Evolutionary conservation across 1,140 invertebrate genomes (phyloP).

Genomic region (Halesus radiatus): DNA sequence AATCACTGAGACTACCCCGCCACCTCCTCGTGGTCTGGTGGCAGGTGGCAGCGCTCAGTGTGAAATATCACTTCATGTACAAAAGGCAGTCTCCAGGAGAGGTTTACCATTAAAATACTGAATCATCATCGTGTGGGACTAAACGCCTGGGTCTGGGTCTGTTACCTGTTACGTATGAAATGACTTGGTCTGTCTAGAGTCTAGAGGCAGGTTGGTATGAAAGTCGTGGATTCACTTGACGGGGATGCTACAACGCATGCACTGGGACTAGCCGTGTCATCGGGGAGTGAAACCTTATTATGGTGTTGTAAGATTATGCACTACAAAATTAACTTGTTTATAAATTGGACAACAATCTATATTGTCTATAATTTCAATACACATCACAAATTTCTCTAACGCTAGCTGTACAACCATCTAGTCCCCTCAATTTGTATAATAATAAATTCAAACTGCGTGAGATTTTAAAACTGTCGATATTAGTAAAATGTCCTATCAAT

Average conservation of each 20-base stretch:
- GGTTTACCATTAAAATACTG: constrained; percentile 69
- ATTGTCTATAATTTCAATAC: constrained; percentile 70
- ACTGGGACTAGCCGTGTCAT: constrained; percentile 4
- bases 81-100: constrained; percentile 71
- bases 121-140: constrained; percentile 47
- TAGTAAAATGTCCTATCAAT: constrained; percentile 59
- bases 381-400: constrained; percentile 72
- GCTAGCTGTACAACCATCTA: constrained; percentile 67
- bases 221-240: neutral
- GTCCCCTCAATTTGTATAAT: constrained; percentile 28
- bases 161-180: constrained; percentile 10
- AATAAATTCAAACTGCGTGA: constrained; percentile 32
- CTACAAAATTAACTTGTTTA: constrained; percentile 54
- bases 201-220: too few relatives aligned
- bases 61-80: constrained; percentile 61
- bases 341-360: constrained; percentile 70
- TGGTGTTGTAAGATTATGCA: constrained; percentile 43
- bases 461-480: constrained; percentile 42
- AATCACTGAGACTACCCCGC: constrained; percentile 40
- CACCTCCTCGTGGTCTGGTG: constrained; percentile 59
- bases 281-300: constrained; percentile 23
- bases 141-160: neutral
- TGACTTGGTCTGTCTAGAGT: constrained; percentile 1
- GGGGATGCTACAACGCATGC: constrained; percentile 7
- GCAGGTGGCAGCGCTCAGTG: constrained; percentile 32